Evolutionary conservation across 2,888 invertebrate genomes (phyloP).

Genomic region (Agapostemon virescens): DNA sequence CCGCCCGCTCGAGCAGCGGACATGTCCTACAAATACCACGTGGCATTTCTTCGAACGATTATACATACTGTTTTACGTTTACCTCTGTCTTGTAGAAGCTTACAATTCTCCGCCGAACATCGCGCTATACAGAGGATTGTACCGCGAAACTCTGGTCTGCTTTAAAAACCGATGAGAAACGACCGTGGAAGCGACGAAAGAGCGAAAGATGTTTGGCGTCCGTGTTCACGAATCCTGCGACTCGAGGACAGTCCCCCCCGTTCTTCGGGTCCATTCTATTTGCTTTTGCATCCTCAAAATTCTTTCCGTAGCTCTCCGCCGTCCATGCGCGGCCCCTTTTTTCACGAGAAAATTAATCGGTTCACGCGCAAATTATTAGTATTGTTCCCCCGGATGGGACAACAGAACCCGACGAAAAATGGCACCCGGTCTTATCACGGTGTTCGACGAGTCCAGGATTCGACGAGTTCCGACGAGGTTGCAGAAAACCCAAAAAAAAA

Average conservation of each 20-base stretch:
- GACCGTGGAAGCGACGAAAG: slow-evolving; percentile 5
- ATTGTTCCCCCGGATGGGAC: neutral
- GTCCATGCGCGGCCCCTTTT: neutral
- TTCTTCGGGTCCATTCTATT: slow-evolving; percentile 5
- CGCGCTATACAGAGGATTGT: slow-evolving; percentile 66
- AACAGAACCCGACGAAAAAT: neutral
- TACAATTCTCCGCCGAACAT: slow-evolving; percentile 58
- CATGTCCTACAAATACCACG: slow-evolving; percentile 40
- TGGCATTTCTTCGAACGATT: slow-evolving; percentile 57
- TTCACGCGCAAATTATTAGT: too few relatives aligned
- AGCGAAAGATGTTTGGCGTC: slow-evolving; percentile 2
- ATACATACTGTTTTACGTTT: slow-evolving; percentile 15
- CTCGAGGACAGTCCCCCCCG: slow-evolving; percentile 17
- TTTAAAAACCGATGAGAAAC: slow-evolving; percentile 50
- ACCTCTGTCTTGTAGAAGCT: slow-evolving; percentile 44
- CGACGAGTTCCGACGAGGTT: slow-evolving; percentile 29
- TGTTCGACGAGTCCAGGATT: slow-evolving; percentile 26
- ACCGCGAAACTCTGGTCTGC: slow-evolving; percentile 64
- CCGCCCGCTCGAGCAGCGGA: slow-evolving; percentile 24
- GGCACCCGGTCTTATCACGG: neutral
- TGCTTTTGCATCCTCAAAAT: neutral
- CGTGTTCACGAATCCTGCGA: slow-evolving; percentile 5
- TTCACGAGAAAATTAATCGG: neutral
- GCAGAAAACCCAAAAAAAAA: slow-evolving; percentile 40
- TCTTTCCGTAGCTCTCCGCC: too few relatives aligned